Evolutionary conservation across 2,888 invertebrate genomes (phyloP), one percentile per base, ranked within the genome.

Genomic region (Lasioglossum malachurum): DNA sequence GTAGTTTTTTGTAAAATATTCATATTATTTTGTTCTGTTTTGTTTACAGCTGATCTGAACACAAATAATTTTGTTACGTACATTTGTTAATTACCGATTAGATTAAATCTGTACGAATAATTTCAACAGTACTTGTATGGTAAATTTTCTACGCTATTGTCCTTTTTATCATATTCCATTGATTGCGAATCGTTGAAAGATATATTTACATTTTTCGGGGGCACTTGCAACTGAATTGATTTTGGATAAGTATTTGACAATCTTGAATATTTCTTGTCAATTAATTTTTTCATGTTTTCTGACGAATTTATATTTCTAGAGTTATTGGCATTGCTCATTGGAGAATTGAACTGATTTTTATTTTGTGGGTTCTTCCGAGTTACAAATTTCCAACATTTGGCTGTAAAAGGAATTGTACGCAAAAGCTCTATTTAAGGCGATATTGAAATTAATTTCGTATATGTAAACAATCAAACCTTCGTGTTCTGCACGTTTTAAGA

Each of bases 401-500:
- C 64, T 76, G 74, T 57, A 67, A 35, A 31, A 73, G 41, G 10
- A 60, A 64, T 16, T n/a, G 38, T n/a, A 7, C 76, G 60, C 23
- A 76, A 69, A 69, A 69, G 38, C 41, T 80, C 84, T 31, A 83
- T 91, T 74, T 81, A 75, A 35, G 91, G 88, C 67, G 90, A 87
- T 12, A 41, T 74, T 57, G 90, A 87, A 75, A 64, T 83, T 64
- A 72, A 75, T 74, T 41, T 10, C 27, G 27, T 53, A 53, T 77
- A 44, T 86, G 19, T 31, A 88, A 90, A 88, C 82, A 35, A 86
- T 44, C 2, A 60, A 64, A 67, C 78, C 67, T 53, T 84, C 84
- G 53, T 83, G 84, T 83, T 90, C 89, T 31, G 89, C 87, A 81
- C 93, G 89, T 75, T 88, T 87, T 31, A 94, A 80, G 84, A 92